Conservation (phyloP, 2,113 vertebrate genomes). For the human (Homo sapiens) region DNA sequence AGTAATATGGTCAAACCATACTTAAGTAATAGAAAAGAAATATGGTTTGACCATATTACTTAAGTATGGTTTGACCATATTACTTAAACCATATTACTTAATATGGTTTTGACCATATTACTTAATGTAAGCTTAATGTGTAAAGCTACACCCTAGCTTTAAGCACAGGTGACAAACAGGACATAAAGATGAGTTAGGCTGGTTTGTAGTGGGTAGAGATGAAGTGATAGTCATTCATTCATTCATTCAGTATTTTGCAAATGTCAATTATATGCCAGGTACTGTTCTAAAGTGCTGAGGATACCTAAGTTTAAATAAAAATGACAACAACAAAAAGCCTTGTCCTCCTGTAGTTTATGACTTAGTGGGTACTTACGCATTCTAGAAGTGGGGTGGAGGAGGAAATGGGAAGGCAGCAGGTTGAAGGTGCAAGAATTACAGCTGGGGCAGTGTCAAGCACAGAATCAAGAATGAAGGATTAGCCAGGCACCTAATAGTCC, state of each 20-base stretch:
- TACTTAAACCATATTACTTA: no score
- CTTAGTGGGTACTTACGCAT: not conserved
- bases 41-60: no score
- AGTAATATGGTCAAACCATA: no score
- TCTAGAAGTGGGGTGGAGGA: not conserved
- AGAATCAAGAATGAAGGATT: not conserved
- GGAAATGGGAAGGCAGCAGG: not conserved
- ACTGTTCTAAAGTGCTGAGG: not conserved
- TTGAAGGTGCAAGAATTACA: not conserved
- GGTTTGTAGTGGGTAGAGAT: not conserved
- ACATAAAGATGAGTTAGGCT: not conserved
- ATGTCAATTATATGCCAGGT: not conserved
- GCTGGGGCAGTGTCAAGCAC: not conserved
- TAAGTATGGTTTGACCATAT: no score
- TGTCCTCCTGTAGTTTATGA: not conserved
- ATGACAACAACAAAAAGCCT: not conserved
- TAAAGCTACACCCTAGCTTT: not conserved
- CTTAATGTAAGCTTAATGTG: no score
- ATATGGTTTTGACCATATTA: no score
- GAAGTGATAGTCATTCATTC: not conserved
- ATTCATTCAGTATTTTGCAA: not conserved
- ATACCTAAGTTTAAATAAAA: slow-evolving; percentile 10
- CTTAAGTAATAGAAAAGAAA: no score
- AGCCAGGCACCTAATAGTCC: not conserved
- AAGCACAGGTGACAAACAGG: not conserved